These are phyloP conservation scores for Mya arenaria DNA, from an alignment of 1,140 invertebrate genomes.

Conservation along the genomic window DNA sequence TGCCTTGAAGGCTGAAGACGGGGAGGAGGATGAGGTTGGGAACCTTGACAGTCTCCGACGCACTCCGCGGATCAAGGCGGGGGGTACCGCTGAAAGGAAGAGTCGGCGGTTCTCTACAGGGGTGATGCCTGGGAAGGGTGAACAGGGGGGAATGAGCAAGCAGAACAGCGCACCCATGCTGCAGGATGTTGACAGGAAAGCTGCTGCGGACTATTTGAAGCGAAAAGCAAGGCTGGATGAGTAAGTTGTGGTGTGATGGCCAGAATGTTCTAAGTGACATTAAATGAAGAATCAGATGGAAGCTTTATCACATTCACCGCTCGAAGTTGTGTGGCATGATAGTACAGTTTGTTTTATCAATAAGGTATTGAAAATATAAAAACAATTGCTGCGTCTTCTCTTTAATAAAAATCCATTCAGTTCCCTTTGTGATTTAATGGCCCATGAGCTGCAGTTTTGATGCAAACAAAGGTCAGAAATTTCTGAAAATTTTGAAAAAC, in stretches of 20 bases:
- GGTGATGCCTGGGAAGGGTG: slow-evolving; percentile 21
- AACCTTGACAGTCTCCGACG: slow-evolving; percentile 84
- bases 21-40: slow-evolving; percentile 77
- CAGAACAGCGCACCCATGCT: slow-evolving; percentile 39
- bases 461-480: no score
- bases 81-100: slow-evolving; percentile 84
- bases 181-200: slow-evolving; percentile 29
- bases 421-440: no score
- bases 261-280: no score
- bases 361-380: no score
- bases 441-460: no score
- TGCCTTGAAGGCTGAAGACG: slow-evolving; percentile 94
- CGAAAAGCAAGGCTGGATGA: slow-evolving; percentile 64
- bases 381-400: no score
- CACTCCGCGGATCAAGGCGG: slow-evolving; percentile 85
- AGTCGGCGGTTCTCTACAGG: slow-evolving; percentile 84
- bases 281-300: no score
- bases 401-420: no score
- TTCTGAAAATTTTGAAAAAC: no score
- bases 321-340: no score
- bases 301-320: no score
- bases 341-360: no score
- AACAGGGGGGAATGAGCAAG: slow-evolving; percentile 27
- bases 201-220: slow-evolving; percentile 62
- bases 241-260: slow-evolving; percentile 42